phyloP scores from a whole-genome alignment of 2,888 invertebrate genomes.

The Lasius platythorax region DNA sequence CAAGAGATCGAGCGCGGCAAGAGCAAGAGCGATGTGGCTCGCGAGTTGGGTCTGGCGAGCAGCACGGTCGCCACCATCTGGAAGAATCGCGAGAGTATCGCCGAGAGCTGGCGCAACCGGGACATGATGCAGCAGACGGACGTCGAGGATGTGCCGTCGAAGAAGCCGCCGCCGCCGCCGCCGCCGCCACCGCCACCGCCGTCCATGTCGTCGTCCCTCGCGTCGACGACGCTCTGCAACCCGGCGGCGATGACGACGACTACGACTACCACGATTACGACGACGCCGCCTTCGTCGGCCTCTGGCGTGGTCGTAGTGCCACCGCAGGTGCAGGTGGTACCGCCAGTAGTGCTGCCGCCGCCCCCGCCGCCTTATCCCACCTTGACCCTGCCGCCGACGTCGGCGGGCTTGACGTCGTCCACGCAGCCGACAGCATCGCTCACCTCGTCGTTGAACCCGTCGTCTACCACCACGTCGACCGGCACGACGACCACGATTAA shows the following conservation, averaged over 20 bases:
- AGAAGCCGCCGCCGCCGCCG: slow-evolving; percentile 60
- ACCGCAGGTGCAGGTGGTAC: slow-evolving; percentile 60
- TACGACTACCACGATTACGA: slow-evolving; percentile 62
- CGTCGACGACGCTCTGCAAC: slow-evolving; percentile 59
- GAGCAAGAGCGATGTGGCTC: slow-evolving; percentile 88
- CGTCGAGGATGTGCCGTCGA: slow-evolving; percentile 77
- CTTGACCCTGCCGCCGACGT: slow-evolving; percentile 59
- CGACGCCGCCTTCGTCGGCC: slow-evolving; percentile 45
- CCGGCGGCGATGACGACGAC: slow-evolving; percentile 56
- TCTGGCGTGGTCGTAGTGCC: slow-evolving; percentile 63
- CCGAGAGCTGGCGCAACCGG: slow-evolving; percentile 85
- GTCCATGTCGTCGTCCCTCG: slow-evolving; percentile 31
- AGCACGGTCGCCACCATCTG: slow-evolving; percentile 88
- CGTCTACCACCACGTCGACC: slow-evolving; percentile 62
- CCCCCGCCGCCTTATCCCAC: slow-evolving; percentile 57
- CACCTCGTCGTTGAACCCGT: slow-evolving; percentile 65
- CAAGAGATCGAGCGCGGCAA: slow-evolving; percentile 88
- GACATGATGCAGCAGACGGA: slow-evolving; percentile 83
- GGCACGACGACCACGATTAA: slow-evolving; percentile 69
- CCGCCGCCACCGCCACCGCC: slow-evolving; percentile 25
- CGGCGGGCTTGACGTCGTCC: slow-evolving; percentile 57
- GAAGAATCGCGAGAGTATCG: slow-evolving; percentile 88
- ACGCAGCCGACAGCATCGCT: slow-evolving; percentile 60
- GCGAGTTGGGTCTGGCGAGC: slow-evolving; percentile 87
- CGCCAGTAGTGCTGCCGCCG: slow-evolving; percentile 61